Conservation (phyloP, 2,888 invertebrate genomes). For the Rhopalosiphum nymphaeae region DNA sequence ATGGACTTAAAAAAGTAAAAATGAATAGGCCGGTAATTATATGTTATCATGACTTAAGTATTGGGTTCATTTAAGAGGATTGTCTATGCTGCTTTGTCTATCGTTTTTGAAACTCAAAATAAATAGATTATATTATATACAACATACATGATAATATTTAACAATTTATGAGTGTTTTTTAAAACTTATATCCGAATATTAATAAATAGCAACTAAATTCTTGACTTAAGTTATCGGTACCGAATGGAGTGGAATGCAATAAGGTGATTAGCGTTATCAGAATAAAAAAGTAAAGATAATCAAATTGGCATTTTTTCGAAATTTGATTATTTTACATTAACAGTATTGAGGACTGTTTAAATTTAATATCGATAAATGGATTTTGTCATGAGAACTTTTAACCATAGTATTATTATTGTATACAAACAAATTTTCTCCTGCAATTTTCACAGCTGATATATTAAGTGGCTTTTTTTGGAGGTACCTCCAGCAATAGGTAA, state of each 20-base stretch:
- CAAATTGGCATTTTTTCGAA: background rate
- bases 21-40: background rate
- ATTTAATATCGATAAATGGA: background rate
- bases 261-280: constrained; percentile 11
- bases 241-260: background rate
- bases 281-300: background rate
- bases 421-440: no score
- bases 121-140: background rate
- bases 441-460: no score
- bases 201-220: background rate
- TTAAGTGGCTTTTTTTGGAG: no score
- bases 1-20: background rate
- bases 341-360: background rate
- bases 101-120: background rate
- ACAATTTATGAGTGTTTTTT: background rate
- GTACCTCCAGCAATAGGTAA: no score
- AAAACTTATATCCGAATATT: background rate
- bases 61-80: background rate
- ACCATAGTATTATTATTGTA: no score
- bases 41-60: background rate
- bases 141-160: background rate
- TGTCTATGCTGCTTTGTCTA: background rate
- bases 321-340: background rate
- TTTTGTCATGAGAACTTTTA: background rate
- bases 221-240: background rate